Conservation (phyloP, 2,113 vertebrate genomes). For the Hippocampus abdominalis region DNA sequence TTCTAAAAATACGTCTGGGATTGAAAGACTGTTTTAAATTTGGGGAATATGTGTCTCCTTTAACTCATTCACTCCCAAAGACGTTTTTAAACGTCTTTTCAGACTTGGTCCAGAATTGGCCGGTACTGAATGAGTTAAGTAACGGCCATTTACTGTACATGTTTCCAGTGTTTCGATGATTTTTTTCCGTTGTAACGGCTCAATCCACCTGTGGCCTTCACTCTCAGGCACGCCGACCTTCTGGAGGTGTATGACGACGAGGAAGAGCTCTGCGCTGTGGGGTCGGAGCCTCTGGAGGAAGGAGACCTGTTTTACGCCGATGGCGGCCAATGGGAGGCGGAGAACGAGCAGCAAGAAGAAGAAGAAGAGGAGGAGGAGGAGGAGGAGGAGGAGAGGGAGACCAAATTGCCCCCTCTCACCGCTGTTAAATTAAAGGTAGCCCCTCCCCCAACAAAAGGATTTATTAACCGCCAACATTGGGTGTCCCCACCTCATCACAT, state of each 20-base stretch:
- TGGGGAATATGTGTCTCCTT: no score
- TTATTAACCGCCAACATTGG: no score
- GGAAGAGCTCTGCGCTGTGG: slow-evolving; percentile 56
- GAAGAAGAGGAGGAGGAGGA: slow-evolving; percentile 16
- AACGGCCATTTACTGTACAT: no score
- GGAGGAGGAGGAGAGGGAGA: slow-evolving; percentile 8
- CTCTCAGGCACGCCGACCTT: slow-evolving; percentile 46
- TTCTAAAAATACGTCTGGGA: no score
- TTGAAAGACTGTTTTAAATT: no score
- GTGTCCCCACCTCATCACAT: not conserved
- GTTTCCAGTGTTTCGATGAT: no score
- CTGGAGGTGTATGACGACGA: slow-evolving; percentile 76
- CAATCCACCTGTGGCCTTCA: not conserved
- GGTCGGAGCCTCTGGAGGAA: slow-evolving; percentile 58
- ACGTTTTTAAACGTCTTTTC: no score
- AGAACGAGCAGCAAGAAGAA: slow-evolving; percentile 29
- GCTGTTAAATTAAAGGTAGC: slow-evolving; percentile 64
- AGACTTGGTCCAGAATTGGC: no score
- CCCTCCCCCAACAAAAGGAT: not conserved
- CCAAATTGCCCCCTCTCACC: slow-evolving; percentile 15
- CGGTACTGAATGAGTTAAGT: no score
- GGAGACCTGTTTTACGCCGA: slow-evolving; percentile 67
- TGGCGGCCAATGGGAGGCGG: slow-evolving; percentile 56
- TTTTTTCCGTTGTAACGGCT: not conserved
- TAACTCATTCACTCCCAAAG: no score